A percentile compares a stretch with the other conserved stretches of the same genome.
phyloP scores from a whole-genome alignment of 2,797 vertebrate species.

The Bradypodion ventrale region DNA sequence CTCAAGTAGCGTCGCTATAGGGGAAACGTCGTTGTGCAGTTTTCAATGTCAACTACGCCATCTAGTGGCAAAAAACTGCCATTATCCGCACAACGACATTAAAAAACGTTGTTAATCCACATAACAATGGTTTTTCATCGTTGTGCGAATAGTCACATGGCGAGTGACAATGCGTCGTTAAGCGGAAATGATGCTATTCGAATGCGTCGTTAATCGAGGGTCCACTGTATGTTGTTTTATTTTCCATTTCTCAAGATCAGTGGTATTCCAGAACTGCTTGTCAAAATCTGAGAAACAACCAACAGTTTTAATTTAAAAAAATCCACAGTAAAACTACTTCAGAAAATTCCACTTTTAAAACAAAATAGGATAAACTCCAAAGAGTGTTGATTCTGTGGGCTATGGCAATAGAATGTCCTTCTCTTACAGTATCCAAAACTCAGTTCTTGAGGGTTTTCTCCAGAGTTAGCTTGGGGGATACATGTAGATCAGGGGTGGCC shows the following conservation, averaged over 20 bases:
- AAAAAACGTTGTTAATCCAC: no score
- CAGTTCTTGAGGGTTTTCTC: background rate
- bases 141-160: no score
- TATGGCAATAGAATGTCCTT: no score
- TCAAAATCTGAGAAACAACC: conserved; percentile 11
- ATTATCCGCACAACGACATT: no score
- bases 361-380: background rate
- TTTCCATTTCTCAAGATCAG: conserved; percentile 1
- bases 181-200: no score
- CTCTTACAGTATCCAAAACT: background rate
- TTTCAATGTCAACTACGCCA: no score
- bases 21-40: no score
- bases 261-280: conserved; percentile 18
- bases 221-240: background rate
- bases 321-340: background rate
- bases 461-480: background rate
- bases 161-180: no score
- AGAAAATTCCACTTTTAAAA: background rate
- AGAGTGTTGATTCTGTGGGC: background rate
- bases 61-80: no score
- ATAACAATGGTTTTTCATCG: no score
- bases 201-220: no score
- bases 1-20: no score
- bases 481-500: background rate
- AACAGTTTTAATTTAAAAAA: conserved; percentile 12